phyloP scores from a whole-genome alignment of 2,888 invertebrate genomes.

The Leucophora obtusa region DNA sequence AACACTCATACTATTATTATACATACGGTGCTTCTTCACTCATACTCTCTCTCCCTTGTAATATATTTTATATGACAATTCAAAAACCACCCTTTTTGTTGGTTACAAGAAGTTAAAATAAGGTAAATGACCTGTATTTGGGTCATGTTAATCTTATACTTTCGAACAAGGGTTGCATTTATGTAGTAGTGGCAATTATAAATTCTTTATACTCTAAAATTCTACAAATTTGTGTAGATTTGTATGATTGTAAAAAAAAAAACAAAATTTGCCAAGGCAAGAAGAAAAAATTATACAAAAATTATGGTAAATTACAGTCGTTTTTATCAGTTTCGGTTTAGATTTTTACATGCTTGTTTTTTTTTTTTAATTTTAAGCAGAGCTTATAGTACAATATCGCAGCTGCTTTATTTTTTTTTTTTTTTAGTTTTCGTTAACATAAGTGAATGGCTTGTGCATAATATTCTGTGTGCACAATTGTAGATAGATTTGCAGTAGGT shows the following conservation, averaged over 20 bases:
- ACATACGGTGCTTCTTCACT: neutral
- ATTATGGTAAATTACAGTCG: constrained; percentile 58
- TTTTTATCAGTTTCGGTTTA: constrained; percentile 53
- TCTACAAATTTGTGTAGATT: neutral
- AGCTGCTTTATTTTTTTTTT: constrained; percentile 35
- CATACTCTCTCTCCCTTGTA: neutral
- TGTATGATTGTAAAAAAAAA: neutral
- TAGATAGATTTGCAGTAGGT: constrained; percentile 62
- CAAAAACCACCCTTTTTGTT: neutral
- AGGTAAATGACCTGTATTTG: constrained; percentile 52
- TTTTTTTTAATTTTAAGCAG: constrained; percentile 43
- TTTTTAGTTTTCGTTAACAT: constrained; percentile 37
- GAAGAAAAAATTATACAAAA: constrained; percentile 29
- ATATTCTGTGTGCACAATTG: constrained; percentile 45
- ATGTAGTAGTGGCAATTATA: constrained; percentile 29
- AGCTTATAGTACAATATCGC: constrained; percentile 50
- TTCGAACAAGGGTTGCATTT: constrained; percentile 46
- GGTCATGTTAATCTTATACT: constrained; percentile 54
- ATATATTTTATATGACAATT: neutral
- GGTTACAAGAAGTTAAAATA: neutral
- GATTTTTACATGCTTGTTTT: constrained; percentile 58
- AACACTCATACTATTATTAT: neutral
- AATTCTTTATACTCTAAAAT: constrained; percentile 38
- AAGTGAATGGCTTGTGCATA: constrained; percentile 58
- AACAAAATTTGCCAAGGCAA: constrained; percentile 56